Evolutionary conservation across 2,888 invertebrate species (phyloP), one percentile per base, ranked within the genome.

Genomic region (Unio delphinus): DNA sequence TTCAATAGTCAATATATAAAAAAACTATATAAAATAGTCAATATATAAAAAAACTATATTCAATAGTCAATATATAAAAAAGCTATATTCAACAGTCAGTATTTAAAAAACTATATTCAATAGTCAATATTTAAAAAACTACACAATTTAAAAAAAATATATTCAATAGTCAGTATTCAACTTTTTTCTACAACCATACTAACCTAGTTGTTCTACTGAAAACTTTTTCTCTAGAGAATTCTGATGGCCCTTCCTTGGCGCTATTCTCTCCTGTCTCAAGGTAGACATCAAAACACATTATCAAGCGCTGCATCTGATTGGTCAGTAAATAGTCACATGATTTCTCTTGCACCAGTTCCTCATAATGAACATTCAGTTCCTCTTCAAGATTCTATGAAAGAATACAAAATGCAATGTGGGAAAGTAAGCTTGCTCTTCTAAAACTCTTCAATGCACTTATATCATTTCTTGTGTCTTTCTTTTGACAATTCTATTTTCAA

Each of bases 251-350:
- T 69, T 87, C 87, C 18, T 84, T 82, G n/a, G 92, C 92, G 8
- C 93, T 92, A 56, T 93, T 93, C 56, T 80, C 80, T 56, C 81
- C 75, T 0, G 95, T 94, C 90, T 97, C 97, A 67, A 97, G 91
- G 81, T 95, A 94, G 73, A 97, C 93, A 88, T 98, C 97, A 74
- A 97, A 93, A 87, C 95, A 95, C 72, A 94, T 93, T 84, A 96
- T 92, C 58, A 96, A 91, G 67, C 95, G 93, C 72, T 94, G 93
- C 71, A 97, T 91, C 90, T 97, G 96, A n/a, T 93, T 92, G n/a
- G 95, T 92, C 66, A 92, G 81, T 28, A 97, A 90, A 62, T 93
- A 92, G 82, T 91, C 90, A 75, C 74, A 78, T 74, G 84, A 83
- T 60, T 90, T 90, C 34, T 87, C 85, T 4, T 78, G 72, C 54